These are phyloP conservation scores for Caenorhabditis latens DNA, from an alignment of 1,140 invertebrate species.

Conservation along the genomic window DNA sequence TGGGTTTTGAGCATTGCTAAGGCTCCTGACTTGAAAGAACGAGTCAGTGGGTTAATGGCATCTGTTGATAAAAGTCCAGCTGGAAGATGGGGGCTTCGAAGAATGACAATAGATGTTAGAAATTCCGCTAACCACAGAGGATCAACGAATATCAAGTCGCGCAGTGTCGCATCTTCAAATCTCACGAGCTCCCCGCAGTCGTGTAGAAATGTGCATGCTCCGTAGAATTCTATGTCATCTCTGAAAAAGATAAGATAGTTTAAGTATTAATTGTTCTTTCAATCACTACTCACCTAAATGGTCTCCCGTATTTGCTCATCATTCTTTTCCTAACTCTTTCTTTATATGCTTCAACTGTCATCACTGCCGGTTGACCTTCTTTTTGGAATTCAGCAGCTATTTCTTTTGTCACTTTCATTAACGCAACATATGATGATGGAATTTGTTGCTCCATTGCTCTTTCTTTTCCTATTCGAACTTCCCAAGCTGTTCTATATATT, in stretches of 20 bases:
- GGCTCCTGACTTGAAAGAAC: conserved; percentile 19
- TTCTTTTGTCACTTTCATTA: conserved; percentile 85
- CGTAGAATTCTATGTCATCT: conserved; percentile 90
- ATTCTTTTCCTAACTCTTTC: conserved; percentile 82
- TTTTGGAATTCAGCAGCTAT: conserved; percentile 53
- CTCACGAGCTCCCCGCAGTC: conserved; percentile 97
- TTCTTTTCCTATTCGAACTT: conserved; percentile 89
- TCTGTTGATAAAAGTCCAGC: conserved; percentile 52
- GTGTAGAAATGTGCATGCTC: conserved; percentile 95
- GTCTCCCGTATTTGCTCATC: conserved; percentile 81
- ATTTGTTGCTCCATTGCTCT: conserved; percentile 92
- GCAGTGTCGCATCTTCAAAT: conserved; percentile 94
- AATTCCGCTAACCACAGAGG: conserved; percentile 99
- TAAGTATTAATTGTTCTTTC: too few relatives aligned
- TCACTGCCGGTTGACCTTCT: conserved; percentile 86
- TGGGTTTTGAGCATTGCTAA: conserved; percentile 83
- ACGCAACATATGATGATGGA: conserved; percentile 91
- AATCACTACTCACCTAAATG: conserved; percentile 68
- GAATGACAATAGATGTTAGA: conserved; percentile 90
- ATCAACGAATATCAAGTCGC: conserved; percentile 93
- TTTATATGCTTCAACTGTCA: conserved; percentile 89
- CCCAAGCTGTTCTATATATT: conserved; percentile 93
- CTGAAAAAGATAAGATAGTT: conserved; percentile 81
- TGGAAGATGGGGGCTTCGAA: conserved; percentile 76
- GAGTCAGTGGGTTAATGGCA: conserved; percentile 8